Evolutionary conservation across 2,797 vertebrate species (phyloP), one percentile per base, ranked within the genome.

Genomic region (Pogonophryne albipinna): DNA sequence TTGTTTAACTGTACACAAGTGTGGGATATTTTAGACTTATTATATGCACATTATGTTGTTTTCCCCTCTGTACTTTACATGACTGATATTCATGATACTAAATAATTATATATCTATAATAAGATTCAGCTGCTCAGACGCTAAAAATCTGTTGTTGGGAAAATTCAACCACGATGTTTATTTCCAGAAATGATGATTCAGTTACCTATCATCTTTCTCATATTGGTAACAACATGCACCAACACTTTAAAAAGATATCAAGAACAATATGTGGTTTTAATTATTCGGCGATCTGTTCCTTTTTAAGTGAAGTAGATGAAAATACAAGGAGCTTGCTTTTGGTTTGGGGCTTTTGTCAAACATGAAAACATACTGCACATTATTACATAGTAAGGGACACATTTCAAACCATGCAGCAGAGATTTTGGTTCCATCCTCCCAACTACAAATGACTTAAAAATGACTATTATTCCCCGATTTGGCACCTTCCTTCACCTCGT

Each of bases 341-440:
- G 65, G 61, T 59, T 71, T 66, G n/a, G 61, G 66, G 59, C 57
- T 72, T 76, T 71, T 52, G 20, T 67, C 49, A 76, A 70, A 76
- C 10, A 47, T 20, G 15, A 19, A 16, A 49, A 53, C 38, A n/a
- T 27, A 4, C 45, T 55, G 23, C 50, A 31, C 2, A 12, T 70
- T 23, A 62, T 50, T 68, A 2, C 34, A 57, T 11, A 11, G 34
- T 50, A 3, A 73, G 17, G 52, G 42, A 27, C 55, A 52, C 42
- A 81, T 76, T 81, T 49, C 53, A 88, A 96, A 95, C 94, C 96
- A 96, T 98, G 96, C 97, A 98, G 97, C 97, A 97, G 97, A 98
- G 88, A 89, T 83, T 74, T 83, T 91, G 71, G 82, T 84, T 79
- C 44, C 52, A 60, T 47, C 3, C 60, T 78, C 46, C 47, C 53